Evolutionary conservation across 2,888 invertebrate genomes (phyloP), one percentile per base, ranked within the genome.

Genomic region (Halictus ligatus): DNA sequence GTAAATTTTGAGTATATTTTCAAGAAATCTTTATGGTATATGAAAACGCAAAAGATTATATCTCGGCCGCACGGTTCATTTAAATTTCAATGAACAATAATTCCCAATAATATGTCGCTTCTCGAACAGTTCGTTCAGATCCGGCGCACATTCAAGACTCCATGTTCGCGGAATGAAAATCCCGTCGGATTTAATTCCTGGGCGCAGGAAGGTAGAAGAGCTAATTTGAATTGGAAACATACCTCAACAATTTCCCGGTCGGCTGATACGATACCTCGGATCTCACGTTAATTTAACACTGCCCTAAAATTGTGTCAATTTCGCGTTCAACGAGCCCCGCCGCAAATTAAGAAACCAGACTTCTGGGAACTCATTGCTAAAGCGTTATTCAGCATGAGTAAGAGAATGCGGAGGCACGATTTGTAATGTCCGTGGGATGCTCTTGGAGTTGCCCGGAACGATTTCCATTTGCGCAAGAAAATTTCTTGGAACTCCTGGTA

Each of bases 241-340:
- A 29, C 40, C 29, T 25, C 18, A 15, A n/a, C 13, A 48, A 40
- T n/a, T 25, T 21, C n/a, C 35, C 25, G 54, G 7, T 15, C 54
- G 72, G 43, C 69, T 60, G n/a, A 21, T 10, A n/a, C 74, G 75
- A 77, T 80, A 69, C 13, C 73, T 58, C 73, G 80, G 69, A 80
- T 80, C 80, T 80, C 84, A 80, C 84, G 80, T 21, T 78, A 80
- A 77, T 84, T 77, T 78, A 80, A 50, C 69, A 74, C 40, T 35
- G 75, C 54, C 76, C 77, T 71, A 78, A 80, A 80, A 84, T 46
- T 84, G 77, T 84, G 80, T 77, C 84, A 77, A 75, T 79, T 76
- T 76, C 67, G 35, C 60, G 54, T 64, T 78, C 60, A 60, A 75
- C 48, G 43, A 77, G 48, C 50, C 21, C n/a, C n/a, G 54, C 29